Percentiles rank a stretch among this genome's conserved stretches.
Evolutionary conservation across 2,888 invertebrate species (phyloP).

Genomic region (Tetranychus truncatus): DNA sequence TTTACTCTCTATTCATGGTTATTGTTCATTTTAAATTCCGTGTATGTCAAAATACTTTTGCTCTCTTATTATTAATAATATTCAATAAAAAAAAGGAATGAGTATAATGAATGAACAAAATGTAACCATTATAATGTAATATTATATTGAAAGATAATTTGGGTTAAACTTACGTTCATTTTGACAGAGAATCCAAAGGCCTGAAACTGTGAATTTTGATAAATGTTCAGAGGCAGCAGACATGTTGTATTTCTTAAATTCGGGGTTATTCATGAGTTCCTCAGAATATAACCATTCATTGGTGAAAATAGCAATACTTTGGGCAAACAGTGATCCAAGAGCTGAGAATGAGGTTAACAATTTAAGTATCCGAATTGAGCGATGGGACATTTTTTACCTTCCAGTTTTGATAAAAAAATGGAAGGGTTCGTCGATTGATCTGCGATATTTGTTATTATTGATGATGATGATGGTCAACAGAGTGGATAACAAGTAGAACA

Average conservation of each 20-base stretch:
- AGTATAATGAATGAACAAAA: not conserved
- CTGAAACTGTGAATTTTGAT: conserved; percentile 57
- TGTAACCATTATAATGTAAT: not conserved
- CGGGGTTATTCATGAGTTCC: conserved; percentile 49
- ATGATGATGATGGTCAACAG: too few relatives aligned
- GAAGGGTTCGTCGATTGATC: too few relatives aligned
- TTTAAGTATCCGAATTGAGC: conserved; percentile 4
- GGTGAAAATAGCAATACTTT: conserved; percentile 52
- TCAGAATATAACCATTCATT: conserved; percentile 72
- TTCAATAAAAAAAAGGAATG: not conserved
- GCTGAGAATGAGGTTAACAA: conserved; percentile 41
- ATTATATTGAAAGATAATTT: not conserved
- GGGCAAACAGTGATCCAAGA: conserved; percentile 50
- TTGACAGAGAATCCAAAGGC: conserved; percentile 58
- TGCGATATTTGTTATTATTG: too few relatives aligned
- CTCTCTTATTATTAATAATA: not conserved
- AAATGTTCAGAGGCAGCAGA: conserved; percentile 41
- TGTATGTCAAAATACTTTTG: not conserved
- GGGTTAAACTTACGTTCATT: conserved; percentile 49
- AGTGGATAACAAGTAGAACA: not conserved
- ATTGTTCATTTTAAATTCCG: not conserved
- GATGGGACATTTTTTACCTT: not conserved
- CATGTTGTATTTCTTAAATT: conserved; percentile 34
- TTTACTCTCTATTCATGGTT: not conserved
- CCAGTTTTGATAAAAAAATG: too few relatives aligned